phyloP scores from a whole-genome alignment of 2,113 vertebrate species.

The Coracopsis vasa region DNA sequence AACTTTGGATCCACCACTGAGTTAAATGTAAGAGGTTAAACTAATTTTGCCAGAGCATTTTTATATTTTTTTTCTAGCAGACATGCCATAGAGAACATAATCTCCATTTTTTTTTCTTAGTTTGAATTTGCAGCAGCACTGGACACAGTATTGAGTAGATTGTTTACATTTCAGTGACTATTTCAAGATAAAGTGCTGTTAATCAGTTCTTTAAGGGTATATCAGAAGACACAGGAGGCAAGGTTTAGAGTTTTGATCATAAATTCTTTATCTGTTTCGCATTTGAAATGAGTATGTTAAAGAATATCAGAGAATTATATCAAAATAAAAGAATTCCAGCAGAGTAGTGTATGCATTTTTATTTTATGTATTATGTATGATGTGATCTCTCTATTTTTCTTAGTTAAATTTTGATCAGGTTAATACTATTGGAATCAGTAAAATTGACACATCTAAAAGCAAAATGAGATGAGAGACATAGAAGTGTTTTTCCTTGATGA shows the following conservation, averaged over 20 bases:
- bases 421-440: constrained; percentile 6
- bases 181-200: constrained; percentile 12
- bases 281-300: constrained; percentile 40
- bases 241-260: background rate
- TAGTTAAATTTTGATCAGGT: constrained; percentile 43
- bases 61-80: background rate
- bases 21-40: background rate
- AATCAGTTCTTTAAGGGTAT: background rate
- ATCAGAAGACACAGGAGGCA: background rate
- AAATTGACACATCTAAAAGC: background rate
- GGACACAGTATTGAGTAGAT: background rate
- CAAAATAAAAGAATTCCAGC: constrained; percentile 11
- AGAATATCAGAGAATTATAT: background rate
- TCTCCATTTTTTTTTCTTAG: background rate
- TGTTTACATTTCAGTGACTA: background rate
- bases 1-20: background rate
- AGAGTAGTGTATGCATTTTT: background rate
- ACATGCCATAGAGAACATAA: background rate
- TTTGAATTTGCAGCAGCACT: background rate
- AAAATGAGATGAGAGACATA: background rate
- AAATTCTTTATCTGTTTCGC: constrained; percentile 8
- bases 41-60: background rate
- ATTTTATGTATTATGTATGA: constrained; percentile 37
- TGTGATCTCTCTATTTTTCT: background rate
- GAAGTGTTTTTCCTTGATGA: constrained; percentile 1